phyloP scores from a whole-genome alignment of 92 coral and sea anemone species.

The Blastomussa wellsi region DNA sequence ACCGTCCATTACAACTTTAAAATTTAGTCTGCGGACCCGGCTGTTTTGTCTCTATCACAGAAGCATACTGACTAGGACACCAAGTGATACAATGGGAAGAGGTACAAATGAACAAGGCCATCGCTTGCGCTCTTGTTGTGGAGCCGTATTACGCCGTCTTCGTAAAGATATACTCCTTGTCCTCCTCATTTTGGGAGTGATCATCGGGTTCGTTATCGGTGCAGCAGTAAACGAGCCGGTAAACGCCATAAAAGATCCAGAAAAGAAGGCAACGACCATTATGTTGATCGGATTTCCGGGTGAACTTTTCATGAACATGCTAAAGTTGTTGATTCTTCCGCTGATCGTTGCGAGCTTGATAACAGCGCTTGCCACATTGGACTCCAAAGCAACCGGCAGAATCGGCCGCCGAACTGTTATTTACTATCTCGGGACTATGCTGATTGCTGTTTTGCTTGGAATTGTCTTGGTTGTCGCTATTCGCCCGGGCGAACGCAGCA shows the following conservation, averaged over 20 bases:
- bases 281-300: constrained; percentile 95
- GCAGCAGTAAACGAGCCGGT: constrained; percentile 73
- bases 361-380: constrained; percentile 81
- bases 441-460: constrained; percentile 84
- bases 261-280: constrained; percentile 64
- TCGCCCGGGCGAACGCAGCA: constrained; percentile 80
- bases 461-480: constrained; percentile 83
- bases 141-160: constrained; percentile 51
- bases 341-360: constrained; percentile 86
- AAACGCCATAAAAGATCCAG: constrained; percentile 72
- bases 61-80: not conserved
- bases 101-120: not conserved
- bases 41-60: not conserved
- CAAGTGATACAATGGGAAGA: constrained; percentile 15
- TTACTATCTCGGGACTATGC: constrained; percentile 75
- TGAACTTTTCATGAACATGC: constrained; percentile 89
- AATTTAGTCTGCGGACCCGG: not conserved
- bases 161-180: constrained; percentile 78
- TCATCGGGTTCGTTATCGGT: constrained; percentile 80
- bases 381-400: constrained; percentile 87
- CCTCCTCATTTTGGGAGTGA: constrained; percentile 75
- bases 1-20: not conserved
- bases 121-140: constrained; percentile 33
- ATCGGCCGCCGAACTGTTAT: constrained; percentile 88
- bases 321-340: constrained; percentile 84